Evolutionary conservation across 2,113 vertebrate genomes (phyloP), one percentile per base, ranked within the genome.

Genomic region (Epinephelus fuscoguttatus): DNA sequence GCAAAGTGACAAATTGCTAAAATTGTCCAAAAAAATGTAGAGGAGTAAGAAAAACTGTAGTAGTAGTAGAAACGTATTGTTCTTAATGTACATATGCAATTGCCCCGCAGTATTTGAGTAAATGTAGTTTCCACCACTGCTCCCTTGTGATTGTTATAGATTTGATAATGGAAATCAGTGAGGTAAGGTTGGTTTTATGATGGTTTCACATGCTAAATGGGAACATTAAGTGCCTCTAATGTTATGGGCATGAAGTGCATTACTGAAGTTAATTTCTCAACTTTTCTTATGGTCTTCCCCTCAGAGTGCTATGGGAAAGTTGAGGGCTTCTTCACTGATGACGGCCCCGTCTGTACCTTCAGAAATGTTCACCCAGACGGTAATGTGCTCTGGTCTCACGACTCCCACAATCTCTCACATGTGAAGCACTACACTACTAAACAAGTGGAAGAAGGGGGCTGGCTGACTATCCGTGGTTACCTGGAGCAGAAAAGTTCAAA

Each of bases 301-400:
- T 56, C 77, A 94, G 94, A 92, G 57, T 89, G 88, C 12, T 61
- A 25, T 23, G 52, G 37, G 15, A 12, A 0, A 2, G 56, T 18
- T 8, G 15, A 76, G 1, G 61, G 17, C 0, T 1, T 0, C 18
- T 1, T 23, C 23, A 81, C 6, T 0, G 12, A 13, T 0, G 8
- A 18, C 0, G 49, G 63, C 2, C 80, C 75, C 0, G 4, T 4
- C 9, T 94, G 94, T 76, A 91, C n/a, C 59, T 94, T 94, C 85
- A 59, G 14, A 6, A 4, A 61, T 0, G 90, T 93, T 37, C 47
- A 89, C 73, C 90, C 89, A 1, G 89, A 90, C 0, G 88, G 74
- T 49, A 82, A 92, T 2, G 91, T 94, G 15, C 78, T 91, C 74
- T 94, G 94, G 94, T 93, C 90, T 61, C 62, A 84, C 0, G 75